Evolutionary conservation across 2,797 vertebrate genomes (phyloP).

Genomic region (Sandelia bainsii): DNA sequence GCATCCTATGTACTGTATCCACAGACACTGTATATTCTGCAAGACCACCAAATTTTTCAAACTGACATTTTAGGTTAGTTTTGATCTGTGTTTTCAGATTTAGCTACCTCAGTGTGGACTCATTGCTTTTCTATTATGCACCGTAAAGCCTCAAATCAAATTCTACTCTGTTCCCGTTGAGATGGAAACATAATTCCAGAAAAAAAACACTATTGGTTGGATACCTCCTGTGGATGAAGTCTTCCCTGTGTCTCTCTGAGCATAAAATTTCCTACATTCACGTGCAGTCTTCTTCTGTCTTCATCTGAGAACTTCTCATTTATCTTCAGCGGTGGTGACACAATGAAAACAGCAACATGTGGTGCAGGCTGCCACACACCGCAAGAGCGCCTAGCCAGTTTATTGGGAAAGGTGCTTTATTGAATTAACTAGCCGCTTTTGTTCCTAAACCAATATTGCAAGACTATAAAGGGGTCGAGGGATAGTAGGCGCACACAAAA

Average conservation of each 20-base stretch:
- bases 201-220: conserved; percentile 44
- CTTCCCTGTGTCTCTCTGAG: conserved; percentile 18
- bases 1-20: neutral
- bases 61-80: neutral
- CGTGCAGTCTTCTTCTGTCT: conserved; percentile 32
- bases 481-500: conserved; percentile 72
- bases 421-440: conserved; percentile 75
- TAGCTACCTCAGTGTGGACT: neutral
- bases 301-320: conserved; percentile 63
- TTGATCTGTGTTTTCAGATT: neutral
- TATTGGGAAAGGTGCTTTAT: conserved; percentile 76
- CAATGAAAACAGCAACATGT: conserved; percentile 70
- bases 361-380: conserved; percentile 61
- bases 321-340: conserved; percentile 62
- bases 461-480: conserved; percentile 74
- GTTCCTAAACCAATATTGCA: conserved; percentile 75
- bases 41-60: neutral
- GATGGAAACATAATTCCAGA: conserved; percentile 25
- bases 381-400: conserved; percentile 58
- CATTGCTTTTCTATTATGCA: neutral
- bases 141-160: neutral
- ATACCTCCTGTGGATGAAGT: conserved; percentile 24
- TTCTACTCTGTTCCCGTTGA: conserved; percentile 10
- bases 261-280: conserved; percentile 36
- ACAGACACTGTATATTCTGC: neutral